Evolutionary conservation across 2,113 vertebrate species (phyloP).

Genomic region (Bungarus multicinctus): DNA sequence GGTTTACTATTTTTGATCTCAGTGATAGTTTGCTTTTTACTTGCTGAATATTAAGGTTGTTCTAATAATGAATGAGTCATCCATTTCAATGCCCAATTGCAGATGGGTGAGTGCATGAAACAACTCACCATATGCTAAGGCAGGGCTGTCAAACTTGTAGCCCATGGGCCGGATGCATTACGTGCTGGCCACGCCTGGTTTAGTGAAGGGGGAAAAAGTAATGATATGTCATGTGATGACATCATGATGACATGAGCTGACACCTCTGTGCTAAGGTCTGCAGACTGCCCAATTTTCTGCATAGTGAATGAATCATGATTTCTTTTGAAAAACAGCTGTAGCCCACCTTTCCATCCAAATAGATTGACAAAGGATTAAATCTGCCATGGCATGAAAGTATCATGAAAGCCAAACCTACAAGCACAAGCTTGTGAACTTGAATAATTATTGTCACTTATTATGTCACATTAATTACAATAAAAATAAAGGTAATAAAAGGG

Average conservation of each 20-base stretch:
- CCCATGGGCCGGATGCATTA: too few species aligned
- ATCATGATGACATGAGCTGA: too few species aligned
- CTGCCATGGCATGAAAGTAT: not conserved
- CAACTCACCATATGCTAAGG: not conserved
- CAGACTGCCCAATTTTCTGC: not conserved
- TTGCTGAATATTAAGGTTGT: not conserved
- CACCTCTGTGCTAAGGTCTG: not conserved
- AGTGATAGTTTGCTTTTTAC: not conserved
- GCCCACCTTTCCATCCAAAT: not conserved
- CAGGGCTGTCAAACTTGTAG: too few species aligned
- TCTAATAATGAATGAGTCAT: not conserved
- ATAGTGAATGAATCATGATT: not conserved
- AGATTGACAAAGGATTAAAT: not conserved
- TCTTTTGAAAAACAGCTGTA: not conserved
- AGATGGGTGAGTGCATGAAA: not conserved
- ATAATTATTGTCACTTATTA: slow-evolving; percentile 21
- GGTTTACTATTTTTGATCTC: not conserved
- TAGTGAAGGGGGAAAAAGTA: too few species aligned
- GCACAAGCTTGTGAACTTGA: not conserved
- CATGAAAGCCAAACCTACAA: not conserved
- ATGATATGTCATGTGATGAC: too few species aligned
- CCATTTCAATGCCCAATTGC: not conserved
- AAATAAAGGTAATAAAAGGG: not conserved
- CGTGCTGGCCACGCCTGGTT: too few species aligned
- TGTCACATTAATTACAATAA: slow-evolving; percentile 13